Evolutionary conservation across 1,140 invertebrate genomes (phyloP), one percentile per base, ranked within the genome.

Genomic region (Orchestia grillus): DNA sequence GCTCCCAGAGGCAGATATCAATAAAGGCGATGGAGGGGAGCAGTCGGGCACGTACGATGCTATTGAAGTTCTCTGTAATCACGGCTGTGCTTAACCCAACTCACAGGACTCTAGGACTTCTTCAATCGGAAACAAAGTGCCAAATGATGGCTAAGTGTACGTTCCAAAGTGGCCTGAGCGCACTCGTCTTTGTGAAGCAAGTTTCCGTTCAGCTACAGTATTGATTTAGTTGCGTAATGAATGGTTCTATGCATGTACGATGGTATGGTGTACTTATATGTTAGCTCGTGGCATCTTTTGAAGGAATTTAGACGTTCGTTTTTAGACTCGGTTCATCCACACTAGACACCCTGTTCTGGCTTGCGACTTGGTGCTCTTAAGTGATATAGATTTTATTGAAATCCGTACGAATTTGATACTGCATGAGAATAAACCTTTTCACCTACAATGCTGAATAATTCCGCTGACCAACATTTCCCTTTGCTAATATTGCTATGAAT

Each of bases 1-100:
- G 88, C 88, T 90, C 43, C 41, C n/a, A 90, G 88, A 90, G 88
- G 88, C 88, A 42, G 88, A 90, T 90, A 90, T 90, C 88, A 90
- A 90, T 90, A 90, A 90, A 90, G 88, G 88, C 41, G 42, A 42
- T 42, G n/a, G 88, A 44, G 88, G 88, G 88, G 43, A 90, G 88
- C 88, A 41, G n/a, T 41, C 42, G 88, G 88, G 41, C 88, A 90
- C 88, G 88, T 36, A 90, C 88, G n/a, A 15, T 8, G 88, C 88
- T 42, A 90, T 90, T 42, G 88, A 90, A 1, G n/a, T 8, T 36
- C 88, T 44, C 88, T 90, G 43, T 90, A 90, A 90, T 90, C 88
- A 90, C 41, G 43, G 88, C 28, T 41, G 4, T 44, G 88, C n/a
- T 90, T 90, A 90, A 90, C 88, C 15, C 43, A 90, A 90, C 41